Conservation (phyloP, 2,888 invertebrate genomes). For the Gymnoscelis rufifasciata region DNA sequence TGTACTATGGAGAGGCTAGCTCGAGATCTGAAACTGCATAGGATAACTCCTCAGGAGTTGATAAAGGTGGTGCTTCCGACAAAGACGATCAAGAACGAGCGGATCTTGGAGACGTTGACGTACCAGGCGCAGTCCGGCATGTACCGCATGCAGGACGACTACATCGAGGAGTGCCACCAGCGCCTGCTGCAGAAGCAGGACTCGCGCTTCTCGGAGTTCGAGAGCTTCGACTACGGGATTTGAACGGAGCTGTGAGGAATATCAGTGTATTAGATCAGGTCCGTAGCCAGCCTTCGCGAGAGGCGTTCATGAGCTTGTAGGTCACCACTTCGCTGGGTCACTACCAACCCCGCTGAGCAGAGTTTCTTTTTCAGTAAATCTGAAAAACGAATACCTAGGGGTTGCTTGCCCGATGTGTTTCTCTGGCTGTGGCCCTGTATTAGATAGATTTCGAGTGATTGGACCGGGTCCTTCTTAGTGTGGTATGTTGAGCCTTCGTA, state of each 20-base stretch:
- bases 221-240: slow-evolving; percentile 87
- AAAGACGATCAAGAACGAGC: slow-evolving; percentile 94
- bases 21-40: slow-evolving; percentile 91
- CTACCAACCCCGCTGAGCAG: not conserved
- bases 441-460: slow-evolving; percentile 62
- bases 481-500: slow-evolving; percentile 73
- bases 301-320: slow-evolving; percentile 16
- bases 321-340: slow-evolving; percentile 4
- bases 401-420: not conserved
- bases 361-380: too few relatives aligned
- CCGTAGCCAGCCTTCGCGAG: slow-evolving; percentile 13
- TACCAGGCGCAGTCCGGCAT: slow-evolving; percentile 95
- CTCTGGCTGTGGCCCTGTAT: slow-evolving; percentile 15
- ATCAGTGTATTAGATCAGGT: slow-evolving; percentile 71
- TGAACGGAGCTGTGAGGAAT: slow-evolving; percentile 77
- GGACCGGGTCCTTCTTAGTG: slow-evolving; percentile 65
- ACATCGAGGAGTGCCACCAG: slow-evolving; percentile 91
- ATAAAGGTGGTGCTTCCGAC: slow-evolving; percentile 95
- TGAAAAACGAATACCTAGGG: too few relatives aligned
- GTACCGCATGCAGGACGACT: slow-evolving; percentile 93
- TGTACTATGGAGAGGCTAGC: slow-evolving; percentile 95
- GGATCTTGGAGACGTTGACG: slow-evolving; percentile 94
- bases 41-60: slow-evolving; percentile 94
- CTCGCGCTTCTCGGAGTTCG: slow-evolving; percentile 90
- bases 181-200: slow-evolving; percentile 92